Base-by-base conservation (phyloP, 2,888 invertebrate species). In the Theretra japonica region DNA sequence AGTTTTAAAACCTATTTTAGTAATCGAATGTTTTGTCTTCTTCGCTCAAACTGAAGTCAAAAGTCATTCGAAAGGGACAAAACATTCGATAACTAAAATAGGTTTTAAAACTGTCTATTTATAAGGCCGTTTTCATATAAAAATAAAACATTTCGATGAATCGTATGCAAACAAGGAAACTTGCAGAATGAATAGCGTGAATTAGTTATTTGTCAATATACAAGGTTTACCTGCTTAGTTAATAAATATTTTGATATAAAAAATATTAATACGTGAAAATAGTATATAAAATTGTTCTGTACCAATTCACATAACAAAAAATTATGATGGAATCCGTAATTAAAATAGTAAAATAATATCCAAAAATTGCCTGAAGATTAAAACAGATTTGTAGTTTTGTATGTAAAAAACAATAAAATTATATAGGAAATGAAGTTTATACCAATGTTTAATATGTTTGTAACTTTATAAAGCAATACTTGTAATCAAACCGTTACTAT, bases 391-490 rank as follows among this genome's bases (percentile, higher is more conserved):
- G 53, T 53, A 53, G 53, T 53, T 53, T 53, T 53, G 25, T 25
- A 23, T 25, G 58, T 23, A 25, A 58, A 25, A 58, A 58, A 25
- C 58, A 5, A n/a, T n/a, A 19, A 19, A 19, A 19, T 53, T 53
- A n/a, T n/a, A 53, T 53, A 19, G 5, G n/a, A 53, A 53, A 41
- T 41, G 19, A 53, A 53, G n/a, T 53, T 30, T 33, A n/a, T 30
- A 33, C n/a, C n/a, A 48, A 15, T 65, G 21, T 48, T 41, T 41
- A 23, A 48, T 48, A 48, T 48, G 41, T 65, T 65, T 48, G 8
- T 65, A 65, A 23, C 41, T 65, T 48, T 48, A 23, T 65, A 65
- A 65, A 48, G 11, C 48, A 48, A 23, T 21, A 33, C 41, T 41
- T 62, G n/a, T 41, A 58, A 23, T 65, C 7, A 41, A 23, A 33